Conservation (phyloP, 2,113 vertebrate genomes). For the Percopsis transmontana region DNA sequence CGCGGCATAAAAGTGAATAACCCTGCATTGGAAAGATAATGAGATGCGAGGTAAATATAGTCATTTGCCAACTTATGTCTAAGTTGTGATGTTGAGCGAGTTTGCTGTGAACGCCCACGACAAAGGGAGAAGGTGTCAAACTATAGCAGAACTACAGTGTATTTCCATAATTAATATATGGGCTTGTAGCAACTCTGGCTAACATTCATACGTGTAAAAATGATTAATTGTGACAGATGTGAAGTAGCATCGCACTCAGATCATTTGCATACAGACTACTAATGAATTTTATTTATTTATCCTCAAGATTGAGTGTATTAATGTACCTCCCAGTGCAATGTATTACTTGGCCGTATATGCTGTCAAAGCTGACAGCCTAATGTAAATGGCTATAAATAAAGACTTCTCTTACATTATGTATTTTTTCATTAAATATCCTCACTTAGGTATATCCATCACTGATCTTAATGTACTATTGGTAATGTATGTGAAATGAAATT, state of each 20-base stretch:
- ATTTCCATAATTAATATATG: slow-evolving; percentile 48
- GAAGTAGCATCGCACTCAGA: slow-evolving; percentile 50
- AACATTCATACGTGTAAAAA: slow-evolving; percentile 47
- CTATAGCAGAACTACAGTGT: slow-evolving; percentile 32
- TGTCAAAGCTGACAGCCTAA: slow-evolving; percentile 21
- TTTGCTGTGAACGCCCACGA: slow-evolving; percentile 27
- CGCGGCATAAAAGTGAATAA: slow-evolving; percentile 9
- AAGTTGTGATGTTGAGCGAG: slow-evolving; percentile 9
- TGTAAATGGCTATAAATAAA: background rate
- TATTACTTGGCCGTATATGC: slow-evolving; percentile 25
- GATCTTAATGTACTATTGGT: too few relatives aligned
- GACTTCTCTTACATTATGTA: background rate
- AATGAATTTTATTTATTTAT: slow-evolving; percentile 60
- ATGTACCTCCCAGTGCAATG: slow-evolving; percentile 5
- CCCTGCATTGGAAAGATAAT: background rate
- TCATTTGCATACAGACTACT: slow-evolving; percentile 51
- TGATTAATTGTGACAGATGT: slow-evolving; percentile 65
- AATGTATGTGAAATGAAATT: too few relatives aligned
- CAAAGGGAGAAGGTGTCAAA: background rate
- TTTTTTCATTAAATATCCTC: too few relatives aligned
- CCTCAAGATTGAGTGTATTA: slow-evolving; percentile 43
- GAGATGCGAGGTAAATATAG: slow-evolving; percentile 7
- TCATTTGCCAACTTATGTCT: slow-evolving; percentile 10
- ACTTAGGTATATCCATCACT: too few relatives aligned
- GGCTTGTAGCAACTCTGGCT: slow-evolving; percentile 40